Base-by-base conservation (phyloP, 1,140 invertebrate genomes). In the Caerostris extrusa region DNA sequence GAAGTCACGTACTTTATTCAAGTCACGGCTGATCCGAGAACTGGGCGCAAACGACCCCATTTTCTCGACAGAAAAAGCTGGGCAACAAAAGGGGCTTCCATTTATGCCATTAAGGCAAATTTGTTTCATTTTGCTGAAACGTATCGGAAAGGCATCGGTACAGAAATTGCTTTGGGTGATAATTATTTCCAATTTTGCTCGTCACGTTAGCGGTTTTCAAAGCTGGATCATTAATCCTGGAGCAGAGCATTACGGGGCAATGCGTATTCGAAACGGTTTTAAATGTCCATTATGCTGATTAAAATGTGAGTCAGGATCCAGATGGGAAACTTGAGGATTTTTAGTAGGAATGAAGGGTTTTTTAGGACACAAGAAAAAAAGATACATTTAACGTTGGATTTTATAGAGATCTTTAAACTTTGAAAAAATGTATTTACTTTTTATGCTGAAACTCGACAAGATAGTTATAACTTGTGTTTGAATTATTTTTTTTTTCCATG, bases 111-210 rank as follows among this genome's bases (percentile, higher is more conserved):
- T 67, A 67, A 67, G 17, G 61, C 7, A 34, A 34, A 81, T 81
- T 81, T 81, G 71, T 53, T 81, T 81, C 71, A 53, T 81, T 81
- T 81, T 53, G 71, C 5, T 53, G 50, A 3, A 50, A 53, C 7
- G 34, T 81, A 81, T 50, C 71, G 71, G 50, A 81, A 50, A 67
- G 61, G 61, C n/a, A 67, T 53, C 71, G 71, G 50, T 10, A 10
- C 5, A 53, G 50, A 81, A 12, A 81, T 81, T 81, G 71, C 71
- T 12, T 53, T 81, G n/a, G n/a, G n/a, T 81, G 17, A 81, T 81
- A 81, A 81, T 81, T 81, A 81, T 81, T 81, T 81, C 71, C 71
- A 81, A 81, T 81, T 81, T 81, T 81, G 34, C 71, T 8, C 71
- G 71, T 81, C 71, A 81, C 71, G 50, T 81, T 81, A 81, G 71